phyloP scores from a whole-genome alignment of 2,888 invertebrate genomes.

The Gastrophysa polygoni region DNA sequence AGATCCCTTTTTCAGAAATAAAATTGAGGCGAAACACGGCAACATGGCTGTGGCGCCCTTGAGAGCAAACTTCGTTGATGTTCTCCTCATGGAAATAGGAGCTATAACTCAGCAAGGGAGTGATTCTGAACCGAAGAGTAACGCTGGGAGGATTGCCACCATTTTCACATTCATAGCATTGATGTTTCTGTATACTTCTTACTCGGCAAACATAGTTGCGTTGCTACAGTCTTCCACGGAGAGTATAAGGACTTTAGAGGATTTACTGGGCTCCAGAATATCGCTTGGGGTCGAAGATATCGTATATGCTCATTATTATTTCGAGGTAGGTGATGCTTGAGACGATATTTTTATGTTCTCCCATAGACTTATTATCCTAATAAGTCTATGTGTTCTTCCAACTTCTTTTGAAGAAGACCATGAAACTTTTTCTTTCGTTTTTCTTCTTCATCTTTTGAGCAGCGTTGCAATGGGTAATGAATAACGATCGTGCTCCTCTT shows the following conservation, averaged over 20 bases:
- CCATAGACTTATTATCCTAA: no score
- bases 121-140: constrained; percentile 56
- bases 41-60: constrained; percentile 21
- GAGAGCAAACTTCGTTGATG: constrained; percentile 45
- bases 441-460: no score
- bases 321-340: constrained; percentile 67
- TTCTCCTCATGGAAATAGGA: constrained; percentile 57
- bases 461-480: no score
- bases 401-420: no score
- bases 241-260: constrained; percentile 62
- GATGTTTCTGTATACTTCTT: constrained; percentile 68
- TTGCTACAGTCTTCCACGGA: constrained; percentile 68
- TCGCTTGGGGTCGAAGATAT: constrained; percentile 68
- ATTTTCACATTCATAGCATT: constrained; percentile 53
- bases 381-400: no score
- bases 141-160: constrained; percentile 57
- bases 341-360: no score
- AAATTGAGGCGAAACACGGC: constrained; percentile 12
- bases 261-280: constrained; percentile 65
- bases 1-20: constrained; percentile 38
- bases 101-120: constrained; percentile 61
- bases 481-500: no score
- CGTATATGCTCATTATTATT: constrained; percentile 64
- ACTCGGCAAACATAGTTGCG: constrained; percentile 72
- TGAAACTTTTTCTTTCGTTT: no score